Conservation (phyloP, 2,113 vertebrate genomes). For the Pedionomus torquatus region DNA sequence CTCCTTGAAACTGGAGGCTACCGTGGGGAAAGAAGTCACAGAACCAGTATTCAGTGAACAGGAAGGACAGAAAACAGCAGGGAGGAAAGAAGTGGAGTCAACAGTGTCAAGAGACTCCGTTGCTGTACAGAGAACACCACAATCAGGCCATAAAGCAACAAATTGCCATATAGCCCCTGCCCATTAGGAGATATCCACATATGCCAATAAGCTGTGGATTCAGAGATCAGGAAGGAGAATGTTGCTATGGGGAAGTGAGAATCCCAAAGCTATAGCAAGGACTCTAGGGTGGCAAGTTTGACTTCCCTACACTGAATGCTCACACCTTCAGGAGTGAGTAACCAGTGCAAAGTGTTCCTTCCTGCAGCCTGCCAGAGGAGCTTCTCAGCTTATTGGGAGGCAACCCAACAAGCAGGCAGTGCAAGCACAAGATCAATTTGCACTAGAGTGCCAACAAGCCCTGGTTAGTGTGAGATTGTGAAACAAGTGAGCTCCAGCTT, state of each 20-base stretch:
- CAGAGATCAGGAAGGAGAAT: not conserved
- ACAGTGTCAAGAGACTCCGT: not conserved
- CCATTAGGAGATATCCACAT: not conserved
- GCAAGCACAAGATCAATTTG: not conserved
- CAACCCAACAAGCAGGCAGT: not conserved
- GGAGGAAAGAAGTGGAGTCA: not conserved
- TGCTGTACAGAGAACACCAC: not conserved
- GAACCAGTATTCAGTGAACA: not conserved
- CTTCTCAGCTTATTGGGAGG: not conserved
- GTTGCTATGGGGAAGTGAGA: not conserved
- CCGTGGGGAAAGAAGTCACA: not conserved
- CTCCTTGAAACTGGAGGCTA: not conserved
- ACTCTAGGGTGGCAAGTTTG: not conserved
- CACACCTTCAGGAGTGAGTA: no score
- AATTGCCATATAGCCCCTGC: not conserved
- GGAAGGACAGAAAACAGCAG: not conserved
- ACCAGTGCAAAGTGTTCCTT: not conserved
- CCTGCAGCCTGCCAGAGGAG: not conserved
- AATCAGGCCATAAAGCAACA: not conserved
- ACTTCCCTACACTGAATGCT: fast-evolving
- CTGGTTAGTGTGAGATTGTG: fast-evolving
- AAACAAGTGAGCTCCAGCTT: not conserved
- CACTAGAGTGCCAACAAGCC: not conserved
- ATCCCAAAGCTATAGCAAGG: not conserved
- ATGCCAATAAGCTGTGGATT: not conserved